phyloP scores from a whole-genome alignment of 2,113 vertebrate genomes.

The Epinephelus moara region DNA sequence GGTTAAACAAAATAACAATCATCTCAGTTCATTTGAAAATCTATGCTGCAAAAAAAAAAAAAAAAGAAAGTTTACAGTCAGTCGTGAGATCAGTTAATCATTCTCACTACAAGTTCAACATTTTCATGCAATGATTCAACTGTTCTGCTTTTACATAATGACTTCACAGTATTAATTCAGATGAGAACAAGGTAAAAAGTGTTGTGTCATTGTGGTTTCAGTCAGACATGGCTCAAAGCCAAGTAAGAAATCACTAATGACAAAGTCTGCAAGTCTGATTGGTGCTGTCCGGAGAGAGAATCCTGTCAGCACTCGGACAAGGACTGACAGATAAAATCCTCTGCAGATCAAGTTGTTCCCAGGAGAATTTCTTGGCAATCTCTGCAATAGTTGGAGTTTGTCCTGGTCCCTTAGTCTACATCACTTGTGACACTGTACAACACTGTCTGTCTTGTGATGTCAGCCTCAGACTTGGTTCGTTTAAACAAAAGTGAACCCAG shows the following conservation, averaged over 20 bases:
- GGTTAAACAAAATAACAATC: too few species aligned
- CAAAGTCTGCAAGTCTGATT: not conserved
- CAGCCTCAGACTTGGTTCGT: not conserved
- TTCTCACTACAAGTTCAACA: too few species aligned
- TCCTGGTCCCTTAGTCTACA: not conserved
- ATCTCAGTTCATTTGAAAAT: too few species aligned
- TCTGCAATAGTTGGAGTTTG: not conserved
- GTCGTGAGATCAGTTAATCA: too few species aligned
- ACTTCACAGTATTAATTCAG: not conserved
- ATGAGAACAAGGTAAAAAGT: not conserved
- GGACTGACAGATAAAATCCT: not conserved
- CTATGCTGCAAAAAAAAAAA: too few species aligned
- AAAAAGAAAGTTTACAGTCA: too few species aligned
- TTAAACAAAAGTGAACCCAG: not conserved
- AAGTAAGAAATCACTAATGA: not conserved
- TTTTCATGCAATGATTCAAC: too few species aligned
- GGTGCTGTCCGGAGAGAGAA: not conserved
- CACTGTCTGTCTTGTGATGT: not conserved
- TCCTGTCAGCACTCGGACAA: not conserved
- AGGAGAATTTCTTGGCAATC: not conserved
- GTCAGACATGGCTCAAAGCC: not conserved
- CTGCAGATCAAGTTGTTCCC: not conserved
- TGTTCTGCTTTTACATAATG: too few species aligned
- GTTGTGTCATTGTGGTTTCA: too few species aligned
- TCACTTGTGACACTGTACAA: not conserved